Conservation (phyloP, 2,888 invertebrate species). For the Meiosimyza decipiens region DNA sequence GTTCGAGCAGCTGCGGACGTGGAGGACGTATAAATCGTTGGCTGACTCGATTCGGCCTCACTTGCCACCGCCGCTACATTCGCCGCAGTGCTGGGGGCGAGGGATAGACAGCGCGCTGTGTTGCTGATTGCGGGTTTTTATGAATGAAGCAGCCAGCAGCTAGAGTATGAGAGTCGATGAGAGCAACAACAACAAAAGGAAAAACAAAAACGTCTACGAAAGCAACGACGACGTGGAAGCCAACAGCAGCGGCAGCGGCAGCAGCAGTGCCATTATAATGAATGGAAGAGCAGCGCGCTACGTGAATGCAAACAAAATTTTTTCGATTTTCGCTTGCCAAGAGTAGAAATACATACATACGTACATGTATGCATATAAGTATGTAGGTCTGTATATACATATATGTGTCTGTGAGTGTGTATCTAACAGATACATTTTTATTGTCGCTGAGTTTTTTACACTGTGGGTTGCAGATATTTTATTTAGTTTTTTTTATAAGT, state of each 20-base stretch:
- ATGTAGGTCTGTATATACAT: not conserved
- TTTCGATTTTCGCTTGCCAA: constrained; percentile 39
- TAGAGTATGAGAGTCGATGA: not conserved
- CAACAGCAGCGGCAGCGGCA: not conserved
- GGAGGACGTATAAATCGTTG: constrained; percentile 16
- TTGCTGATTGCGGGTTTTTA: constrained; percentile 53
- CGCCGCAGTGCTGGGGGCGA: not conserved
- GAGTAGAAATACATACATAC: constrained; percentile 4
- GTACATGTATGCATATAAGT: not conserved
- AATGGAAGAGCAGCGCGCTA: constrained; percentile 44
- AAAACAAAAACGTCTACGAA: not conserved
- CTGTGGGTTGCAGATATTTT: constrained; percentile 25
- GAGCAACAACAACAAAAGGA: too few species aligned
- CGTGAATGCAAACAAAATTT: constrained; percentile 49
- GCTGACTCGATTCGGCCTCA: not conserved
- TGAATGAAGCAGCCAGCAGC: constrained; percentile 57
- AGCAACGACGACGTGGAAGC: not conserved
- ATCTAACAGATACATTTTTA: constrained; percentile 30
- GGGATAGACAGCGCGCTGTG: constrained; percentile 16
- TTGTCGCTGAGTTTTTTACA: constrained; percentile 20
- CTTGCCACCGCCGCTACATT: not conserved
- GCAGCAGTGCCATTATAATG: constrained; percentile 38
- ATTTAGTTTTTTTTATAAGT: too few species aligned
- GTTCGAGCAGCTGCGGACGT: constrained; percentile 24
- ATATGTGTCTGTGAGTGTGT: constrained; percentile 14